Evolutionary conservation across 1,140 invertebrate species (phyloP), one percentile per base, ranked within the genome.

Genomic region (Neuroterus valhalla): DNA sequence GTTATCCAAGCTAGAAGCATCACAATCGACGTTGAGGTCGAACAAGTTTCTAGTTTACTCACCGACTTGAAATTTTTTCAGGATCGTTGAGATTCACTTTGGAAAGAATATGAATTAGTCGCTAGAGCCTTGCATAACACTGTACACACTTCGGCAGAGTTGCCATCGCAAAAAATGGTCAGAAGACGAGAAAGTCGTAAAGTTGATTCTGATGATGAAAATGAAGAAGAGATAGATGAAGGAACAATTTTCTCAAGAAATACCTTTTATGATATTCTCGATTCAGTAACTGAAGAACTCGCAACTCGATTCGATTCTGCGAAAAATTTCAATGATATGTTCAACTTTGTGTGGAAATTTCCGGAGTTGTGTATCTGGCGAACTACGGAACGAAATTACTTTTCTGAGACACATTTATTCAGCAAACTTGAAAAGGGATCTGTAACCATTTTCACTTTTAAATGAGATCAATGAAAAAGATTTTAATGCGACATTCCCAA

Each of bases 391-490:
- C 3, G 46, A 48, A 48, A n/a, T 48, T 2, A 19, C 8, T 48
- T 15, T n/a, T 17, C n/a, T 48, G n/a, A 48, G n/a, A 48, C 0
- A 48, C n/a, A 48, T 48, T 48, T 48, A 48, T 48, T 6, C 15
- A n/a, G 46, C 46, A 0, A 48, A 48, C 17, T 48, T 48, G 2
- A 6, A 15, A n/a, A 6, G 15, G 5, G 15, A 48, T 17, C 8
- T n/a, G 3, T 6, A 15, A 6, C 46, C 46, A n/a, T 48, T 48
- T 1, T 15, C 15, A 17, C n/a, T 48, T 15, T 48, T 72, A 78
- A 79, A 50, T 52, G 55, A 72, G 78, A 69, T 42, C 68, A 31
- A 48, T 8, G 15, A 42, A 14, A 26, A 38, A 68, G 69, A 73
- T 68, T 17, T 68, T 0, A 17, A 48, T 17, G 17, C n/a, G 17